Evolutionary conservation across 37 sponge, comb jelly and placozoan genomes (phyloP), one percentile per base, ranked within the genome.

Genomic region (Aplysina aerophoba): DNA sequence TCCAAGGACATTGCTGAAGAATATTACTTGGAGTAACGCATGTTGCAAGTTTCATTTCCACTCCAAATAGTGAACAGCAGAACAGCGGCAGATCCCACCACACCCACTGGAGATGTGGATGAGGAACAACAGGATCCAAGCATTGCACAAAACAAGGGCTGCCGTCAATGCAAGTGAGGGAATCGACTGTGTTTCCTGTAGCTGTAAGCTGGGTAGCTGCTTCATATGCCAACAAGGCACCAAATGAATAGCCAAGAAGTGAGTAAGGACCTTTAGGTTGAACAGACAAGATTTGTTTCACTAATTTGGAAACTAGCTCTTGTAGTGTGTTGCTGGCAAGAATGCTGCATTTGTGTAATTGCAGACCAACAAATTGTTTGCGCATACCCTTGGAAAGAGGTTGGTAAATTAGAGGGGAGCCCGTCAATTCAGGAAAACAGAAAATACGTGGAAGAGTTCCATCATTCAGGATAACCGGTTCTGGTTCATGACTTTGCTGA

Each of bases 211-310:
- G 75, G 11, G 22, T 4, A 1, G 83, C 54, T 15, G 81, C 34
- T 58, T 81, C 83, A 54, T 73, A 87, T 58, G 81, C 88, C 44
- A 82, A 15, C 25, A 38, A 35, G 4, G 88, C 83, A 22, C 88
- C 88, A 72, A 38, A 87, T 44, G 82, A 87, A 31, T 64, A 38
- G 5, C 88, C 88, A 61, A 73, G 57, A 5, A 87, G 57, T 0
- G 4, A 15, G 64, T 87, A 87, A 0, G 88, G 83, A 12, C 83
- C 88, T 3, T 14, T 24, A 0, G 88, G 73, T 57, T 87, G 88
- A 22, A 73, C 40, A 19, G 53, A 30, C 55, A 19, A 19, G 60
- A 87, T 59, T 33, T 24, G 50, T 33, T 62, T 40, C 19, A 82
- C 65, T 40, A 61, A 64, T 22, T 22, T 65, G 13, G 69, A 39